Evolutionary conservation across 2,888 invertebrate species (phyloP), one percentile per base, ranked within the genome.

Genomic region (Cosmia trapezina): DNA sequence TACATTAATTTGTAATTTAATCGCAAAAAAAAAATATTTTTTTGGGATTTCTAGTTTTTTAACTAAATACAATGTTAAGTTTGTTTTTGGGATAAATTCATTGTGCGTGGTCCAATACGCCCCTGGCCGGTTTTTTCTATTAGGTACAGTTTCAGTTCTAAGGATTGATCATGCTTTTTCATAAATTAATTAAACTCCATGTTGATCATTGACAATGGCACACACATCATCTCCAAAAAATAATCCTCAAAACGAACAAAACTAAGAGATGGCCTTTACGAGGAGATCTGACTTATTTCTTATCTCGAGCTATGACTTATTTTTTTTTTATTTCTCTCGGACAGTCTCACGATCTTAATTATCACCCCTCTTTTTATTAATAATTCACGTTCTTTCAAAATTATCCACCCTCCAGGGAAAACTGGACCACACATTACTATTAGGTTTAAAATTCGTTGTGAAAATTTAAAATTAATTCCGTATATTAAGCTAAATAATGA

Each of bases 401-500:
- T 57, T 69, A 61, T 37, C 9, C 22, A 59, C 57, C 57, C 67
- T 76, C 41, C 4, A 43, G 64, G 54, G 66, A 57, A 83, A 61
- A 62, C 19, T 71, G 59, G 64, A 72, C 59, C 65, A 66, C 64
- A 53, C 73, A 67, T 73, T 70, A 70, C 45, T 61, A 60, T 51
- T 57, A 69, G 6, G 70, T 64, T 67, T 68, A 80, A 83, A 83
- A 65, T 83, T 68, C 60, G 57, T 70, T 43, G 73, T 65, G 80
- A 80, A 81, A 81, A 70, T 81, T 83, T 81, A 59, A 83, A 83
- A 81, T 81, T 80, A 81, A 81, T 81, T 80, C 80, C 70, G 80
- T 83, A 74, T 70, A 80, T 80, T 80, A 81, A 81, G 81, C 84
- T 80, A 75, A 81, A 81, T 81, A 81, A 81, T 81, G 84, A 83